Percentiles rank a stretch among this genome's conserved stretches.
Conservation (phyloP, 64 coral and sea anemone species). For the Actinia equina region DNA sequence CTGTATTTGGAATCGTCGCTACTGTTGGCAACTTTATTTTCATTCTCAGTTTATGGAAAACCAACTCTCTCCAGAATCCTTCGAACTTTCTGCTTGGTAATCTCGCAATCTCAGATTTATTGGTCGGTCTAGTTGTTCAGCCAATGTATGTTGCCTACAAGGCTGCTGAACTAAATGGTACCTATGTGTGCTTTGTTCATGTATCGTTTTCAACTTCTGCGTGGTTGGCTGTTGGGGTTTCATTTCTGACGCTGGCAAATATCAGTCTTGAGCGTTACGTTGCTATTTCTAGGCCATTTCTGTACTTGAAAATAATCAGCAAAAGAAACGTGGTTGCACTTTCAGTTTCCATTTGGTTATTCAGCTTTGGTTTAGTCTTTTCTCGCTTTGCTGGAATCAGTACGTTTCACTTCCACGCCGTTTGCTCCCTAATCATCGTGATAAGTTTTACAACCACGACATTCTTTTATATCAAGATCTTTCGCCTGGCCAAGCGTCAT, state of each 20-base stretch:
- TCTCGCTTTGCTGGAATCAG: constrained; percentile 59
- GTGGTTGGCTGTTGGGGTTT: constrained; percentile 75
- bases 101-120: constrained; percentile 71
- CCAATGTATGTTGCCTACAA: constrained; percentile 76
- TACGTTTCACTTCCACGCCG: constrained; percentile 32
- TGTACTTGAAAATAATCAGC: constrained; percentile 39
- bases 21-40: constrained; percentile 55
- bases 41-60: constrained; percentile 42
- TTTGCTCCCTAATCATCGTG: constrained; percentile 51
- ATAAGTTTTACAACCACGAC: constrained; percentile 51
- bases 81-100: constrained; percentile 85
- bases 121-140: constrained; percentile 64
- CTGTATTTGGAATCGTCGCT: constrained; percentile 51
- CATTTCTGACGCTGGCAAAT: constrained; percentile 71
- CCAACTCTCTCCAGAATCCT: constrained; percentile 58
- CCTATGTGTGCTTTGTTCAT: constrained; percentile 58
- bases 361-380: constrained; percentile 36
- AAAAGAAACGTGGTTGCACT: constrained; percentile 24
- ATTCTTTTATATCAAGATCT: constrained; percentile 72
- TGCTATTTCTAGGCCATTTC: constrained; percentile 65
- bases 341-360: constrained; percentile 53
- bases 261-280: constrained; percentile 67
- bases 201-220: constrained; percentile 69
- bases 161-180: constrained; percentile 43
- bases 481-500: constrained; percentile 58